Evolutionary conservation across 2,888 invertebrate genomes (phyloP).

Genomic region (Leptopilina myrica): DNA sequence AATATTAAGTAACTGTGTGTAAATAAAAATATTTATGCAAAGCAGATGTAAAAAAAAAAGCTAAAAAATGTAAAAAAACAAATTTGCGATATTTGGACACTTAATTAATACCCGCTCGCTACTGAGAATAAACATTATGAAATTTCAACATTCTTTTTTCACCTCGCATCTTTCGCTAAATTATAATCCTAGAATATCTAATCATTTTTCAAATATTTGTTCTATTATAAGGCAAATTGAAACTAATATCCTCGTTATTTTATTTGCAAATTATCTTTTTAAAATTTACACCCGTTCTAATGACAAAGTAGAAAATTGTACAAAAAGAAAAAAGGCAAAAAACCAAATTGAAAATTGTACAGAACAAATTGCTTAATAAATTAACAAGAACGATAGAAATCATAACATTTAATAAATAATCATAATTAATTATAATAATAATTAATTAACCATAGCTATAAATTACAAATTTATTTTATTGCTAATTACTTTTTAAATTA

Average conservation of each 20-base stretch:
- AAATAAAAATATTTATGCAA: neutral
- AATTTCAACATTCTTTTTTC: neutral
- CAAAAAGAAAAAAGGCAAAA: neutral
- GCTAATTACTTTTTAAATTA: too few relatives aligned
- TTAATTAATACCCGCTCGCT: neutral
- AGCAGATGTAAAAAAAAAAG: neutral
- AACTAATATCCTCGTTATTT: neutral
- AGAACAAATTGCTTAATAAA: too few relatives aligned
- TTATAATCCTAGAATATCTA: neutral
- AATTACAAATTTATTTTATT: too few relatives aligned
- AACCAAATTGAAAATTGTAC: too few relatives aligned
- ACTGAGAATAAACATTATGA: conserved; percentile 6
- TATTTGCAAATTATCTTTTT: neutral
- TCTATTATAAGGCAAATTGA: conserved; percentile 3
- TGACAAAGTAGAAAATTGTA: neutral
- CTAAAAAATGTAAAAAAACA: neutral
- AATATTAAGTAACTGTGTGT: neutral
- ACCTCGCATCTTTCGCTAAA: neutral
- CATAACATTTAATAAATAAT: too few relatives aligned
- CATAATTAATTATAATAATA: too few relatives aligned
- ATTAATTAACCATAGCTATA: too few relatives aligned
- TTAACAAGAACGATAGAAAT: too few relatives aligned
- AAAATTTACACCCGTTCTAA: neutral
- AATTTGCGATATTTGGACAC: neutral
- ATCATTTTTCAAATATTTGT: conserved; percentile 23